Conservation (phyloP, 1,140 invertebrate species). For the Zaprionus taronus region DNA sequence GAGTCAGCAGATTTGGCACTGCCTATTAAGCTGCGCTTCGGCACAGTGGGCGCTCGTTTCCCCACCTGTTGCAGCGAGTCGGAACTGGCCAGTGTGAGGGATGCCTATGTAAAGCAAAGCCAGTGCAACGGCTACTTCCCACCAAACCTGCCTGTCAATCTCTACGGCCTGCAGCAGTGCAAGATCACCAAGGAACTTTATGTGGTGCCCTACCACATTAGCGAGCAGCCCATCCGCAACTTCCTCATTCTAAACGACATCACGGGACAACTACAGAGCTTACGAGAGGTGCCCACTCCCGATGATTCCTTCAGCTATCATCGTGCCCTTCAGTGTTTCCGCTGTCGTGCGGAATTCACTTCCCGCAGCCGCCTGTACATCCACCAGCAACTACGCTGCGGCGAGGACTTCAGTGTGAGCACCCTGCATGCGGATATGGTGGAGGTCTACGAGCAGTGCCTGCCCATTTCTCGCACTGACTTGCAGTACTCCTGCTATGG, state of each 20-base stretch:
- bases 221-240: slow-evolving; percentile 63
- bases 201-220: slow-evolving; percentile 67
- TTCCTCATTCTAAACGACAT: slow-evolving; percentile 67
- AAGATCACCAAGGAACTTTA: slow-evolving; percentile 64
- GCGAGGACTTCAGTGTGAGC: slow-evolving; percentile 66
- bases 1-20: slow-evolving; percentile 7
- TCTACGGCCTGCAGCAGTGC: slow-evolving; percentile 66
- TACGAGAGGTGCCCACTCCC: slow-evolving; percentile 52
- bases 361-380: slow-evolving; percentile 52
- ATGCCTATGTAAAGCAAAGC: slow-evolving; percentile 59
- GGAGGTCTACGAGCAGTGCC: slow-evolving; percentile 67
- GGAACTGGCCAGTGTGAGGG: slow-evolving; percentile 42
- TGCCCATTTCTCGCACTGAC: slow-evolving; percentile 62
- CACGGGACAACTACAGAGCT: slow-evolving; percentile 57
- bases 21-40: slow-evolving; percentile 42
- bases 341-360: slow-evolving; percentile 49
- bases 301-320: neutral
- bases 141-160: slow-evolving; percentile 62
- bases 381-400: slow-evolving; percentile 62
- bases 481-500: slow-evolving; percentile 66
- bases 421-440: slow-evolving; percentile 69
- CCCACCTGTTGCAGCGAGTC: slow-evolving; percentile 36
- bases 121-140: slow-evolving; percentile 66
- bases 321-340: slow-evolving; percentile 41
- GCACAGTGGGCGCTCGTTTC: neutral